phyloP scores from a whole-genome alignment of 64 coral and sea anemone species.

The Dendronephthya gigantea region DNA sequence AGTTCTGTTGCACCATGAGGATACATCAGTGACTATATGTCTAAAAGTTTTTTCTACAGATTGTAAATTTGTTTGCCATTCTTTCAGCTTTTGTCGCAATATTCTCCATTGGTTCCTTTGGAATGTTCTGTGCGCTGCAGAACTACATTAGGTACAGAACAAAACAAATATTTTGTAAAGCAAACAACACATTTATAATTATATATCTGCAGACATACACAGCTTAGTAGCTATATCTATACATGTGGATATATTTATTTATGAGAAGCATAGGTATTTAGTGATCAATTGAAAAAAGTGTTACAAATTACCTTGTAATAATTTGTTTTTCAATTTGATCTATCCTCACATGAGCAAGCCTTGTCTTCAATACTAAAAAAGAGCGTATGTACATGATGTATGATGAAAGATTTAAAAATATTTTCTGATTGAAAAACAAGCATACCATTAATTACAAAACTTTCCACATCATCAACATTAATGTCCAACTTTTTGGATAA shows the following conservation, averaged over 20 bases:
- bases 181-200: no score
- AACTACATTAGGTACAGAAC: not conserved
- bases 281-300: no score
- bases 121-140: not conserved
- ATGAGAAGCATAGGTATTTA: no score
- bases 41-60: not conserved
- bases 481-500: constrained; percentile 60
- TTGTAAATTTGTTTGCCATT: not conserved
- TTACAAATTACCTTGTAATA: constrained; percentile 88
- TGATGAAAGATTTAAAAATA: not conserved
- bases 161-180: no score
- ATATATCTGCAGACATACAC: no score
- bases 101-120: not conserved
- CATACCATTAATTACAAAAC: constrained; percentile 88
- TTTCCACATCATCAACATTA: constrained; percentile 61
- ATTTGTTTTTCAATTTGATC: constrained; percentile 81
- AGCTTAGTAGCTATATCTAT: no score
- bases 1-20: not conserved
- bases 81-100: not conserved
- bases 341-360: constrained; percentile 52
- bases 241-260: no score
- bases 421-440: not conserved
- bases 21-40: not conserved
- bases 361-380: constrained; percentile 55
- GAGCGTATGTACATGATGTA: not conserved